Percentiles rank a stretch among this genome's conserved stretches.
These are phyloP conservation scores for Diploptera punctata DNA, from an alignment of 2,888 invertebrate genomes.

Conservation along the genomic window DNA sequence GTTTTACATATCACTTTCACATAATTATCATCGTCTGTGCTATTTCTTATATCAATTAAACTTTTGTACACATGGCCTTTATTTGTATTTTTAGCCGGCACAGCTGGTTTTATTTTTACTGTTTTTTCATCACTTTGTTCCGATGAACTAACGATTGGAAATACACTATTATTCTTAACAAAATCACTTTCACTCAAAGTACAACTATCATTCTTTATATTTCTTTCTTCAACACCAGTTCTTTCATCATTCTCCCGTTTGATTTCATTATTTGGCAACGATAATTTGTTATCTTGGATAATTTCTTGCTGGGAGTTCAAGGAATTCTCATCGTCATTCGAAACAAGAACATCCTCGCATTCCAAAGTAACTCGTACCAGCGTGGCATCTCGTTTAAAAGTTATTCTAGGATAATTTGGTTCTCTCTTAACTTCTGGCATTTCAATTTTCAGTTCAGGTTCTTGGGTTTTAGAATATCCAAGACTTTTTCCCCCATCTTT, in stretches of 20 bases:
- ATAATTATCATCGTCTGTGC: not conserved
- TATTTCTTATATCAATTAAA: not conserved
- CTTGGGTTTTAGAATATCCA: no score
- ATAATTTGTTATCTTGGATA: not conserved
- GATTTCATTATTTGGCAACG: not conserved
- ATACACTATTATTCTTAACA: no score
- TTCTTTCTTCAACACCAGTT: no score
- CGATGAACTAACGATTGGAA: no score
- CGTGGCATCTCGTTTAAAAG: constrained; percentile 9
- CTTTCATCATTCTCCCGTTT: not conserved
- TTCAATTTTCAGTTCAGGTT: not conserved
- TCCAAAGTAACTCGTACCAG: constrained; percentile 18
- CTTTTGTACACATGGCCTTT: constrained; percentile 46
- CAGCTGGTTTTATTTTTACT: not conserved
- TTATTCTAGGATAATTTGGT: constrained; percentile 22
- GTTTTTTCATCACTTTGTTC: not conserved
- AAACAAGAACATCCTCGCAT: constrained; percentile 10
- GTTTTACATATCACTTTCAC: not conserved
- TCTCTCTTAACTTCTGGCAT: not conserved
- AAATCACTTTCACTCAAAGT: no score
- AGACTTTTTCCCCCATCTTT: not conserved
- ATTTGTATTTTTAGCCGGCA: not conserved
- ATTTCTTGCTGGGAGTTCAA: not conserved
- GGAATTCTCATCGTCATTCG: not conserved
- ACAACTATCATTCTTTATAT: no score